phyloP scores from a whole-genome alignment of 2,113 vertebrate species.

The Thryonomys swinderianus region DNA sequence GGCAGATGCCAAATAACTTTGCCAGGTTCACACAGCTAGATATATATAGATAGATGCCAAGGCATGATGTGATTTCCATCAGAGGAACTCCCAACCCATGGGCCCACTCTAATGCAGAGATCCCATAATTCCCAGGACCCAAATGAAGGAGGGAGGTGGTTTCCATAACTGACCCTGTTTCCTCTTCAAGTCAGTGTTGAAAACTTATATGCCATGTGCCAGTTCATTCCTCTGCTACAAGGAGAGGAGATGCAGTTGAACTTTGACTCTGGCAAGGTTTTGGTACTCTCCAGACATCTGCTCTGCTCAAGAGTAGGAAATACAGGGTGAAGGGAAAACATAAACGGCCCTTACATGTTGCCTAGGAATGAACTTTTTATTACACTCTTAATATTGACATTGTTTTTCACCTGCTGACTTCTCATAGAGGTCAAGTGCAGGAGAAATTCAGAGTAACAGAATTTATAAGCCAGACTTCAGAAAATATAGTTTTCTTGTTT shows the following conservation, averaged over 20 bases:
- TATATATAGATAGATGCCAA: background rate
- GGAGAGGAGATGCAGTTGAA: background rate
- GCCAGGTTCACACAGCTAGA: background rate
- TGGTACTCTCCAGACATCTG: background rate
- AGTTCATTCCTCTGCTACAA: background rate
- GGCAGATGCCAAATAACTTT: background rate
- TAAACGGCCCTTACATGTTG: background rate
- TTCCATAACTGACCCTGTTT: background rate
- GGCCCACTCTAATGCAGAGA: background rate
- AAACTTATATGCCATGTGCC: background rate
- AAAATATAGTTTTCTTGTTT: constrained; percentile 3
- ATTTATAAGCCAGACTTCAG: background rate
- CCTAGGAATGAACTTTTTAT: background rate
- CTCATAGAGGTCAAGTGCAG: background rate
- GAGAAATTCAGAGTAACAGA: background rate
- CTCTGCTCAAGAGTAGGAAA: background rate
- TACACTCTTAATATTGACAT: background rate
- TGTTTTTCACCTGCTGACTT: background rate
- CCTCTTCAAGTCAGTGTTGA: background rate
- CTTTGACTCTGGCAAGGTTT: background rate
- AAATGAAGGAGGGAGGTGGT: background rate
- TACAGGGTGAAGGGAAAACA: background rate
- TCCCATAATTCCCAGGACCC: background rate
- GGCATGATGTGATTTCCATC: background rate
- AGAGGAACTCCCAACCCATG: background rate